Conservation (phyloP, 1,140 invertebrate genomes). For the Diuraphis noxia region DNA sequence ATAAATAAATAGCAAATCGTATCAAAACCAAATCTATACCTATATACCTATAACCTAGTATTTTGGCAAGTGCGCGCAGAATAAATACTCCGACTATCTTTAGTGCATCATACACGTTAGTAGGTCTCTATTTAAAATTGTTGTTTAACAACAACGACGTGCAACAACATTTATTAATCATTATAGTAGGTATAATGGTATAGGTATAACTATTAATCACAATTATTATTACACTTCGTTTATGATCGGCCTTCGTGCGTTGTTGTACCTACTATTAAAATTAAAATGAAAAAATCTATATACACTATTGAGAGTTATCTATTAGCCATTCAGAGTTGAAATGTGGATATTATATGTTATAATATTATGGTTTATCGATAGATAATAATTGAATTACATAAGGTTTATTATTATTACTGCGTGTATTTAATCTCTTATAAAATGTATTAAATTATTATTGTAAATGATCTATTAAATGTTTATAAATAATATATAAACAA, state of each 20-base stretch:
- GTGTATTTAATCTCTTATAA: neutral
- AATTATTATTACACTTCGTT: neutral
- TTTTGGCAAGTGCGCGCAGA: neutral
- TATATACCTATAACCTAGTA: neutral
- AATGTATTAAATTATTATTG: neutral
- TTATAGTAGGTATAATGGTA: neutral
- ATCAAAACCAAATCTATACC: neutral
- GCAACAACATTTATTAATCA: neutral
- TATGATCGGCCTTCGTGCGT: neutral
- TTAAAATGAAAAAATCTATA: neutral
- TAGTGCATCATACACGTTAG: neutral
- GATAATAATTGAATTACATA: neutral
- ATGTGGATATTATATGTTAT: neutral
- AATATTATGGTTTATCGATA: neutral
- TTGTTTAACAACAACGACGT: neutral
- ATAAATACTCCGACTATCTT: neutral
- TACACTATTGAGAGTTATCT: neutral
- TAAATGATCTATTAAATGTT: neutral
- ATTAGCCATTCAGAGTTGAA: neutral
- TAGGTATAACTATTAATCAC: neutral
- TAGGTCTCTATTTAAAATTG: neutral
- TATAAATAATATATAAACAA: neutral
- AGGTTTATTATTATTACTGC: neutral
- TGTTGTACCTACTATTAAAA: neutral
- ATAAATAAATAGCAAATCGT: too few relatives aligned